Evolutionary conservation across 2,113 vertebrate species (phyloP), one percentile per base, ranked within the genome.

Genomic region (Stigmatopora nigra): DNA sequence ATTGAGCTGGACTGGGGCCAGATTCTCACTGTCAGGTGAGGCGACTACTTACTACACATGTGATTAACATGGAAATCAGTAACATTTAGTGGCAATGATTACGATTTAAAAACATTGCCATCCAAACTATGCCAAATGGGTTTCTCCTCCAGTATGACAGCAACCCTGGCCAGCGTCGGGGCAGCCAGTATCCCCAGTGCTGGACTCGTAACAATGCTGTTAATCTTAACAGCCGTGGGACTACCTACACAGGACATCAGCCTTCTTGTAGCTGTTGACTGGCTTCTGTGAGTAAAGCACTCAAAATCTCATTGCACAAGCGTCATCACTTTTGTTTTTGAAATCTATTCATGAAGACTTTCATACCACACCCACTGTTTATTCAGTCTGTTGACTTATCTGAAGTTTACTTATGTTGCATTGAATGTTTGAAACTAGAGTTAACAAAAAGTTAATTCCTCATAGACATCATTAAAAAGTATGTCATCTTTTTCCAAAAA

Each of bases 111-210:
- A 14, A 25, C 12, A 22, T 16, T 38, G 49, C 60, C 16, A 60
- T 38, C 9, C 0, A 65, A 41, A 35, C 16, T 19, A 31, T 53
- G 15, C 19, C 7, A 20, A 52, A 52, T 46, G 9, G 36, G 17
- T 83, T 57, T 73, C 36, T 81, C 41, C 53, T 68, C 65, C 78
- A 98, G 95, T 80, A 89, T 97, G 86, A 98, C 96, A 0, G 95
- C 95, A 53, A 98, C 94, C 2, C 87, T 99, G 71, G 95, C 96
- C 12, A 98, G 96, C 5, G 92, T 98, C 0, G 96, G 96, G 59
- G 95, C 96, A 2, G 96, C 96, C 84, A 98, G 96, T 72, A 98
- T 98, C 71, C 96, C 96, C 80, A 98, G 96, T 1, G 96, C 96
- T 0, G 96, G 96, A 41, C 87, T 98, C 7, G 96, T 98, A 78